phyloP scores from a whole-genome alignment of 2,888 invertebrate species.

The Volucella inanis region DNA sequence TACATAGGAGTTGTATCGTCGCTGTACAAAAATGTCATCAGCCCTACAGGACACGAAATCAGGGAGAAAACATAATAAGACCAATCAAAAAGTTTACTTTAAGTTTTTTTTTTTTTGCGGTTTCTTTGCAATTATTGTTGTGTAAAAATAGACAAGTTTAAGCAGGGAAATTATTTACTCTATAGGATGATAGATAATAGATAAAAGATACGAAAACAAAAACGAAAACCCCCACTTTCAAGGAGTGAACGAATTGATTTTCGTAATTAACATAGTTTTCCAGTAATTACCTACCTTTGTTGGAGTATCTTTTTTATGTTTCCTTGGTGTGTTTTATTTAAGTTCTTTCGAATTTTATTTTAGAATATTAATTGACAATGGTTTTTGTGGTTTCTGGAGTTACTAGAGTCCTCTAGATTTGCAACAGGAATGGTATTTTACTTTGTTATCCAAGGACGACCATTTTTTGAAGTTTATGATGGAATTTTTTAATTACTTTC shows the following conservation, averaged over 20 bases:
- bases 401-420: slow-evolving; percentile 14
- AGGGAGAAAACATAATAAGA: neutral
- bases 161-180: neutral
- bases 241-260: slow-evolving; percentile 29
- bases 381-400: slow-evolving; percentile 52
- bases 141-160: slow-evolving; percentile 54
- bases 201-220: too few relatives aligned
- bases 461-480: slow-evolving; percentile 43
- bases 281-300: slow-evolving; percentile 39
- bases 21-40: slow-evolving; percentile 52
- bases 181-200: too few relatives aligned
- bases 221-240: too few relatives aligned
- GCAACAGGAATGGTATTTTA: slow-evolving; percentile 17
- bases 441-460: slow-evolving; percentile 64
- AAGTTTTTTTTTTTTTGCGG: slow-evolving; percentile 17
- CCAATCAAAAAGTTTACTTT: neutral
- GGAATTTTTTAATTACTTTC: slow-evolving; percentile 28
- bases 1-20: too few relatives aligned
- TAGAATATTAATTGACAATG: slow-evolving; percentile 36
- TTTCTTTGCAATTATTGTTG: slow-evolving; percentile 19
- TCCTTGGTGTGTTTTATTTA: neutral
- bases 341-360: slow-evolving; percentile 8
- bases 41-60: slow-evolving; percentile 31
- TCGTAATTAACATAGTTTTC: neutral
- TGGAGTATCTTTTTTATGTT: slow-evolving; percentile 10